Evolutionary conservation across 2,797 vertebrate genomes (phyloP), one percentile per base, ranked within the genome.

Genomic region (Galago senegalensis): DNA sequence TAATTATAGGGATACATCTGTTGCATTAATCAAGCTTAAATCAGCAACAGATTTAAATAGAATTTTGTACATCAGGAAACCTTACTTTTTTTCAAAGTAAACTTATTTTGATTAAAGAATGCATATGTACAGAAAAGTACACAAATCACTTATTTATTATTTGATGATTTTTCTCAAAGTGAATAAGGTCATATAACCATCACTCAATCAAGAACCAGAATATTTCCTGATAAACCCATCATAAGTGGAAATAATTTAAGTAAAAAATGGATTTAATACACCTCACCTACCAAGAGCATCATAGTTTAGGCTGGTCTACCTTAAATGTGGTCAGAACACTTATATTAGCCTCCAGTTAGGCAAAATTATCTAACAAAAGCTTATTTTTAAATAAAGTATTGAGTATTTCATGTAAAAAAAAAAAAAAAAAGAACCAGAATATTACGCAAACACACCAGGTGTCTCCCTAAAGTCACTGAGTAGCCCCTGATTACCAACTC

Each of bases 11-110:
- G 67, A 65, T 70, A 96, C 92, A 96, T 96, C 94, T 96, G 79
- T 92, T 94, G 40, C 87, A 85, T 97, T 97, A 96, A 96, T 97
- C 70, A 96, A 95, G 90, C 92, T 93, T 95, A 97, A 97, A 96
- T 92, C 43, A 20, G 67, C 60, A 91, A 76, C 65, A 79, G 85
- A 97, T 97, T 96, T 93, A 97, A 97, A 96, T 93, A 87, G 58
- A 86, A 97, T 72, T 11, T 63, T 8, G 12, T 29, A 72, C 16
- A 40, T 85, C 34, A 81, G 20, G 53, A 92, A n/a, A 91, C 17
- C 25, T 49, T 87, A 17, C 14, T 9, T 76, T 93, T 85, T 90
- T 91, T 73, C 70, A 65, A 65, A 40, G n/a, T 56, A 83, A 93
- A 72, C 13, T 40, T 37, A 63, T 73, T 81, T 75, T 69, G 53